Evolutionary conservation across 2,797 vertebrate species (phyloP).

Genomic region (Malurus splendens): DNA sequence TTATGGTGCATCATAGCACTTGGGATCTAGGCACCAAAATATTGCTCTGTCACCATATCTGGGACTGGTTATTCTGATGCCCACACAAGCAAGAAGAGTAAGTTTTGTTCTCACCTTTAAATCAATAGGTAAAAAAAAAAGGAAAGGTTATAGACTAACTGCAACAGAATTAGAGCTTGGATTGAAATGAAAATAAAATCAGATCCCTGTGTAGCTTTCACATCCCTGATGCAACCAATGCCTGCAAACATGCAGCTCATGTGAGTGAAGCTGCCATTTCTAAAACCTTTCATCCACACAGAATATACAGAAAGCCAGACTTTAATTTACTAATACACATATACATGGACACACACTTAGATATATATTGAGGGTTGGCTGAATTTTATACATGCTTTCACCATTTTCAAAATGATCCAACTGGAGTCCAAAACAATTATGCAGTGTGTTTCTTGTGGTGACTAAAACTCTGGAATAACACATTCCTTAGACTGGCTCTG

Average conservation of each 20-base stretch:
- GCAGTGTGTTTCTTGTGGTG: neutral
- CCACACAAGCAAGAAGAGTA: neutral
- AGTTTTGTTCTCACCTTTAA: neutral
- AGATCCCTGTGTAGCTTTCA: neutral
- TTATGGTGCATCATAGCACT: neutral
- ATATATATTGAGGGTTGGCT: neutral
- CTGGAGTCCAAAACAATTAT: neutral
- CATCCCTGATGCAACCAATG: neutral
- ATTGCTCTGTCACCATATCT: neutral
- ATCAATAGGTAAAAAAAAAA: neutral
- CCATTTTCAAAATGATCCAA: neutral
- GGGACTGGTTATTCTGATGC: neutral
- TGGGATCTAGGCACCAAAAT: neutral
- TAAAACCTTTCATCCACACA: neutral
- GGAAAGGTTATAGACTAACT: accelerated
- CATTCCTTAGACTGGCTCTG: neutral
- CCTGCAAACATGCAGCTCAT: neutral
- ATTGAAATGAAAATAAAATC: neutral
- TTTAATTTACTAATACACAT: neutral
- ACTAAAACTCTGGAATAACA: neutral
- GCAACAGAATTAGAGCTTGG: neutral
- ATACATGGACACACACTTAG: neutral
- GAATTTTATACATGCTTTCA: neutral
- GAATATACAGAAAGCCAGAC: neutral
- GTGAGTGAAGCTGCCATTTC: neutral